Evolutionary conservation across 1,140 invertebrate species (phyloP), one percentile per base, ranked within the genome.

Genomic region (Bathynomus jamesi): DNA sequence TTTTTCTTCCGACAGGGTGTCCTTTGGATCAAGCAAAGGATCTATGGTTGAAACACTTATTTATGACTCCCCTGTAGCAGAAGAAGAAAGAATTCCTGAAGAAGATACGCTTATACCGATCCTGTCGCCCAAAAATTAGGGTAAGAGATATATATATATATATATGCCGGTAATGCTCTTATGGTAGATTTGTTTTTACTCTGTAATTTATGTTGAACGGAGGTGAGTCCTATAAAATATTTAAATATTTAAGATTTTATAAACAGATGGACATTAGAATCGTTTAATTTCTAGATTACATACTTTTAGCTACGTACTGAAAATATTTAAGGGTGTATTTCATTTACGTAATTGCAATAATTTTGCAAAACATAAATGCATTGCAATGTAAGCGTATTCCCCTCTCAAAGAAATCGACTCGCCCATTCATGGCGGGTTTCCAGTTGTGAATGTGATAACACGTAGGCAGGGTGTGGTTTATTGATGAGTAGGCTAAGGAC

Each of bases 1-100:
- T 40, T 40, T 53, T 53, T 53, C 40, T 53, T 53, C 3, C 85
- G 85, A 3, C 85, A 94, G 93, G 85, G 93, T 95, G 67, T 94
- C 92, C 31, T 95, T 95, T 82, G 93, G 92, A 62, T 94, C 91
- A 80, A 93, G 91, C 74, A 94, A 94, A 84, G 92, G 92, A 67
- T 94, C 92, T n/a, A 94, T 94, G 92, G 92, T 94, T 40, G 93
- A 95, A 83, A 95, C 93, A 21, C 84, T 94, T 40, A 92, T 94
- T 70, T 94, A 92, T 82, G 92, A 94, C 83, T 93, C 90, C 75
- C 87, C 88, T 8, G 83, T 88, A 28, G 86, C 87, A 79, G 88
- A 89, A 79, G 88, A 89, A 78, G 74, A 72, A 40, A 78, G 76
- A 63, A 71, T 77, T 29, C 68, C 76, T n/a, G 73, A 72, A n/a